Base-by-base conservation (phyloP, 1,140 invertebrate genomes). In the Atta colombica region DNA sequence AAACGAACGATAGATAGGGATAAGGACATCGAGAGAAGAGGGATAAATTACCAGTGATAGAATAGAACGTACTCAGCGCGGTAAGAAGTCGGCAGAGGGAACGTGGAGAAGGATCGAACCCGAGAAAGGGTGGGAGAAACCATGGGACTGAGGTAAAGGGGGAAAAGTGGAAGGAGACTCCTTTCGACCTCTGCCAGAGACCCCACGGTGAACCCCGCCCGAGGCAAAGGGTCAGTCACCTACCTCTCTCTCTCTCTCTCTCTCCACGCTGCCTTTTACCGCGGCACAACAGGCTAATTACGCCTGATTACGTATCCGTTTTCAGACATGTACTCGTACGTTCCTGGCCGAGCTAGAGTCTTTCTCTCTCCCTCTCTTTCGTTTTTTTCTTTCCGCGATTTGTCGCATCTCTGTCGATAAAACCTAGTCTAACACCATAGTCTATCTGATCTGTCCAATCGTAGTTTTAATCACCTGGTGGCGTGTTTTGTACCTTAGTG, bases 211-310 rank as follows among this genome's bases (percentile, higher is more conserved):
- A 93, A 93, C 92, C 90, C 91, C 88, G 87, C 91, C 88, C 88
- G 88, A 91, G 88, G 89, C 91, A 84, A 89, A 75, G 90, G 92
- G 91, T 93, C 92, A 91, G 91, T 93, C 92, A 93, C 92, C 92
- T 93, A 92, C 91, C 91, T 90, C 88, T 89, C 88, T 89, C 25
- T 21, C 21, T 89, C 25, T 21, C 21, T 25, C 25, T 25, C 85
- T 77, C 85, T 84, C 87, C 85, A 69, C 85, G 84, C 87, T 71
- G 77, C 88, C 86, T 90, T 89, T 91, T 91, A 88, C 90, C 90
- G 88, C 88, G 89, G 88, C 88, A 91, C 88, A 91, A 92, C 91
- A 90, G 91, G 91, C 91, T 93, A 93, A 93, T 93, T 93, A 93
- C 86, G 89, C 75, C 85, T 91, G 86, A 93, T 93, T 89, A 89